These are phyloP conservation scores for Rhingia campestris DNA, from an alignment of 2,888 invertebrate species.

Conservation along the genomic window DNA sequence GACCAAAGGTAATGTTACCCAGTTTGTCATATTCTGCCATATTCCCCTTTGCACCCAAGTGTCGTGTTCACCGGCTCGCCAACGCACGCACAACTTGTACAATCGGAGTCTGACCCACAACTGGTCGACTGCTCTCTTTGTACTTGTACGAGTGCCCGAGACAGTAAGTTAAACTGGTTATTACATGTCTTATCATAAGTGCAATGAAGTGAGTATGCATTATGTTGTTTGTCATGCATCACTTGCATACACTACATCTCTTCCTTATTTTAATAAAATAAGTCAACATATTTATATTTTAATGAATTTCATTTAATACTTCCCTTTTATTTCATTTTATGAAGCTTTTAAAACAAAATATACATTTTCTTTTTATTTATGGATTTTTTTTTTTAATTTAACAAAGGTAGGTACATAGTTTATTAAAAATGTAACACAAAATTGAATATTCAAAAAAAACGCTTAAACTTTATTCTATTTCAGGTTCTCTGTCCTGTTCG, in stretches of 20 bases:
- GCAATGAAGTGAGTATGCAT: background rate
- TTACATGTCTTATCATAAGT: background rate
- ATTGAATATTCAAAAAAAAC: background rate
- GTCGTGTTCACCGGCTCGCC: constrained; percentile 4
- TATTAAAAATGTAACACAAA: background rate
- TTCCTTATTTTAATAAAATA: background rate
- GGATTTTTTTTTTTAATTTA: too few relatives aligned
- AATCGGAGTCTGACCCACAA: background rate
- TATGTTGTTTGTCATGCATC: background rate
- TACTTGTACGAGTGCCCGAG: constrained; percentile 1
- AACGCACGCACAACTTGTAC: constrained; percentile 12
- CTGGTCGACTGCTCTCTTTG: background rate
- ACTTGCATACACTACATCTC: constrained; percentile 1
- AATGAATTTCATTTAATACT: background rate
- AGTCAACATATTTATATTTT: background rate
- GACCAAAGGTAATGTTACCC: too few relatives aligned
- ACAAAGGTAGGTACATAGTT: background rate
- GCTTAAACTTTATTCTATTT: background rate
- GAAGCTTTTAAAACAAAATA: background rate
- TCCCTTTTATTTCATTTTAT: background rate
- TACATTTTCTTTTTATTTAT: background rate
- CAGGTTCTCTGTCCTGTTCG: background rate
- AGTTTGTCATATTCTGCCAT: too few relatives aligned
- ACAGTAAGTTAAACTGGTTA: background rate
- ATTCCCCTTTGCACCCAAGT: too few relatives aligned